A percentile compares a stretch with the other conserved stretches of the same genome.
phyloP scores from a whole-genome alignment of 2,888 invertebrate genomes.

The Metallyticus violacea region DNA sequence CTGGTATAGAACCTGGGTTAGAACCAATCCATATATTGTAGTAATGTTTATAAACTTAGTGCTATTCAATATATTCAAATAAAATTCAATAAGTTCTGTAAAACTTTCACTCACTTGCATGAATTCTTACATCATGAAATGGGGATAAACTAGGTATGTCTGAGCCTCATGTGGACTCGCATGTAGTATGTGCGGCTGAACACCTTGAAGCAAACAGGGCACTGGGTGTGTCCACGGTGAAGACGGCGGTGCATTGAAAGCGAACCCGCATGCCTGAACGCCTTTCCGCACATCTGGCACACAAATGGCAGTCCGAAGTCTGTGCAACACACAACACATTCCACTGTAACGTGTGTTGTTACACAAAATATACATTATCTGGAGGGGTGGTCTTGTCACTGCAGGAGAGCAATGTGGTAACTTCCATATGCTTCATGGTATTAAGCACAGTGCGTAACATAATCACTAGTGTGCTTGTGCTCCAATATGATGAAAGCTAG shows the following conservation, averaged over 20 bases:
- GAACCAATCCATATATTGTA: no score
- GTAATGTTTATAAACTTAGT: no score
- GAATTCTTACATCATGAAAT: background rate
- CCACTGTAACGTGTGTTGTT: background rate
- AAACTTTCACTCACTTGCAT: background rate
- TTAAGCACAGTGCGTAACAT: no score
- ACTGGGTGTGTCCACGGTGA: slow-evolving; percentile 61
- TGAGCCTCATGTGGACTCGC: slow-evolving; percentile 36
- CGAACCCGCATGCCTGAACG: slow-evolving; percentile 60
- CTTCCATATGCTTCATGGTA: no score
- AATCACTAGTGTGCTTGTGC: no score
- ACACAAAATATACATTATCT: background rate
- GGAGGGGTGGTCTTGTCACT: background rate
- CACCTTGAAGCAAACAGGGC: slow-evolving; percentile 59
- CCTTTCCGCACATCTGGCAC: slow-evolving; percentile 61
- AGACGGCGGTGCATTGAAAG: slow-evolving; percentile 60
- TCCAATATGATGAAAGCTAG: no score
- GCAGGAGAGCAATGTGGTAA: background rate
- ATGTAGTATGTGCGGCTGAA: slow-evolving; percentile 49
- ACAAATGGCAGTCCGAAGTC: background rate
- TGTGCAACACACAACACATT: background rate
- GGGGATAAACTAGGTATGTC: background rate
- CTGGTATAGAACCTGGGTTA: no score
- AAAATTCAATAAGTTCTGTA: no score
- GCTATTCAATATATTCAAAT: no score